Evolutionary conservation across 1,140 invertebrate genomes (phyloP), one percentile per base, ranked within the genome.

Genomic region (Ylistrum balloti): DNA sequence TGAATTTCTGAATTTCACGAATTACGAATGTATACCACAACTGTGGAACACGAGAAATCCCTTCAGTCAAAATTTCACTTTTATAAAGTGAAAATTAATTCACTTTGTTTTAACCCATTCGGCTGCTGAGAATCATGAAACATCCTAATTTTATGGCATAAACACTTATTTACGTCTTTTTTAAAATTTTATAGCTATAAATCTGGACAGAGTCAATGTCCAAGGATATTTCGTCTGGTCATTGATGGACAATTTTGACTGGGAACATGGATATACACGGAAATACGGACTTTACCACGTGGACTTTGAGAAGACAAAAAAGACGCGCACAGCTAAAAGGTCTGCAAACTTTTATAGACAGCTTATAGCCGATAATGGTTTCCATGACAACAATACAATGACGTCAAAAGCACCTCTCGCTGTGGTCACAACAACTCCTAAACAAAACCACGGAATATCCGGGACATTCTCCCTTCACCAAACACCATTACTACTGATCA

Each of bases 171-270:
- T 48, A 48, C 22, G 11, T 17, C 20, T 48, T 48, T 48, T 10
- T 48, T 48, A 20, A 20, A 48, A 10, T 91, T 85, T 93, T 93
- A 41, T 90, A 96, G 97, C 98, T 0, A 97, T 98, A 10, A 93
- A 97, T 41, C 96, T 97, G n/a, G 97, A 98, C 92, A 96, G 97
- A 0, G 97, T 97, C 38, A 97, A 97, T 48, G 97, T 98, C 0
- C 95, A 96, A n/a, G 97, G 97, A 0, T 98, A 98, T 93, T 97
- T 97, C 0, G 96, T 97, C 86, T 98, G 98, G 98, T 97, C 97
- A 91, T 94, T 98, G 0, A 96, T 98, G 92, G 98, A 98, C 91
- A 98, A 98, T 95, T 98, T 98, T 94, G 98, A 98, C 95, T 98
- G 98, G 98, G 95, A 95, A 0, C 94, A 92, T 33, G 96, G 96